Evolutionary conservation across 2,113 vertebrate species (phyloP), one percentile per base, ranked within the genome.

Genomic region (Anolis sagrei): DNA sequence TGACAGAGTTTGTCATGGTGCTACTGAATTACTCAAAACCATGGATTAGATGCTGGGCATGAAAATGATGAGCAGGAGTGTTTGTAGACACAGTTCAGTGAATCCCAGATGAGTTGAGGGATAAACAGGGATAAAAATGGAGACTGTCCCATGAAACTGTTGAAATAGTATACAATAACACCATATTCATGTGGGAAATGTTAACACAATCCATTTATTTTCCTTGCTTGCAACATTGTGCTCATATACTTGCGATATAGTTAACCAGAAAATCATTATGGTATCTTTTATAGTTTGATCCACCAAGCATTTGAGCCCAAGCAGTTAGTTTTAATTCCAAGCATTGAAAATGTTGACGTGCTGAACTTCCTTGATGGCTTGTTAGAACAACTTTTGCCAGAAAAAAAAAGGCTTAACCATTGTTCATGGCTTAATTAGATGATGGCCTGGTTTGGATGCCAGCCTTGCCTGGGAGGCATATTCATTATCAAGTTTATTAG

Each of bases 401-500:
- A 66, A 44, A 70, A 54, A n/a, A 44, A 18, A 48, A 76, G 27
- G 73, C 25, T 51, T 76, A 66, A 34, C 29, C 44, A 34, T 18
- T 81, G 29, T 81, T 51, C 66, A 68, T 18, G 74, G 76, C n/a
- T 7, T 51, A 76, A 84, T 51, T 84, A 76, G 21, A 51, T 32
- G 61, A 68, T 76, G 73, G 76, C 36, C 73, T 66, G 34, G 51
- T 83, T 83, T 81, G 76, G 48, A 84, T 82, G 58, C 36, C 86
- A 75, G 29, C 61, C 19, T 69, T 75, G 83, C 44, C 84, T 84
- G 51, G 58, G 0, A 0, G 84, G 68, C 0, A 0, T 87, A 0
- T 75, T 82, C 88, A 48, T 36, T 86, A 81, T 87, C 34, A 29
- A 39, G 81, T 44, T 91, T 90, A 23, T 75, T 83, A 25, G 82